A percentile compares a stretch with the other conserved stretches of the same genome.
These are phyloP conservation scores for Liasis olivaceus DNA, from an alignment of 2,797 vertebrate genomes.

Conservation along the genomic window DNA sequence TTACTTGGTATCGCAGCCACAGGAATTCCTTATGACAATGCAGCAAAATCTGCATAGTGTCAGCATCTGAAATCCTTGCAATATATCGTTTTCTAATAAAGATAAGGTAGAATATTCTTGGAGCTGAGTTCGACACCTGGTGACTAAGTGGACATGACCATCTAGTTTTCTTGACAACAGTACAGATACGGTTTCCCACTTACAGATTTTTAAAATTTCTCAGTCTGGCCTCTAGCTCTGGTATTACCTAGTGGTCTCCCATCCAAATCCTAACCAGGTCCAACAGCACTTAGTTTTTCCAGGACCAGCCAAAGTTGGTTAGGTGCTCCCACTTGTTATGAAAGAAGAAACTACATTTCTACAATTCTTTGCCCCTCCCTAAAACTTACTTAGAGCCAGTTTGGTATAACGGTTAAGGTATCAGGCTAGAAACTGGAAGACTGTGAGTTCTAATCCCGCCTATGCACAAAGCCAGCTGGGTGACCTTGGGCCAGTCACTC, in stretches of 20 bases:
- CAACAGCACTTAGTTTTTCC: not conserved
- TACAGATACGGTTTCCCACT: not conserved
- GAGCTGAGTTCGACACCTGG: not conserved
- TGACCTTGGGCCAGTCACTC: no score
- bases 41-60: not conserved
- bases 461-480: no score
- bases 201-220: not conserved
- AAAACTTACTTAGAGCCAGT: not conserved
- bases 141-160: not conserved
- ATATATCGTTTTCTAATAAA: no score
- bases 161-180: not conserved
- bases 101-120: not conserved
- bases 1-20: not conserved
- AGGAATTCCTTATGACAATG: not conserved
- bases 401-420: no score
- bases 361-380: not conserved
- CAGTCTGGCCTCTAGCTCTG: not conserved
- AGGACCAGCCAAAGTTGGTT: not conserved
- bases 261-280: not conserved
- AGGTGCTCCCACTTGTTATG: not conserved
- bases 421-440: no score
- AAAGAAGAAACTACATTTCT: not conserved
- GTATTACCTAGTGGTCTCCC: not conserved
- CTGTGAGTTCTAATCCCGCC: no score
- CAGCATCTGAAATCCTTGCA: no score